Conservation (phyloP, 1,140 invertebrate species). For the Eufriesea mexicana region DNA sequence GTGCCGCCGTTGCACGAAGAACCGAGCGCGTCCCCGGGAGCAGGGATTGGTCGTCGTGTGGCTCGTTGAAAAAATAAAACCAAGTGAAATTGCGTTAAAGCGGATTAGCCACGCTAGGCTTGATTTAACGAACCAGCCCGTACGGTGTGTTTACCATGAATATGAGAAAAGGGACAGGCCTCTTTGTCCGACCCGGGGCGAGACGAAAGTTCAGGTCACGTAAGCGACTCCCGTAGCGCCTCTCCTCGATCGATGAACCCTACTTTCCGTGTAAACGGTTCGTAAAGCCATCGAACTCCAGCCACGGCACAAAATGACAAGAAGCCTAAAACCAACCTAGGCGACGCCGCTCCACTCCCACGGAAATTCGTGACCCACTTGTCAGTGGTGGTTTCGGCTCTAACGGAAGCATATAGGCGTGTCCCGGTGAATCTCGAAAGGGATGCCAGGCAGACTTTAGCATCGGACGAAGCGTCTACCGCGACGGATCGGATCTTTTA, state of each 20-base stretch:
- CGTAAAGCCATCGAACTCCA: conserved; percentile 35
- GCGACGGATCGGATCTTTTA: too few species aligned
- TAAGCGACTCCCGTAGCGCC: conserved; percentile 49
- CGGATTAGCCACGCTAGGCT: conserved; percentile 63
- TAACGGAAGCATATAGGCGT: neutral
- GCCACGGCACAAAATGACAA: conserved; percentile 18
- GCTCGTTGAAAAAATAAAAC: conserved; percentile 42
- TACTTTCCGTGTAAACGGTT: conserved; percentile 65
- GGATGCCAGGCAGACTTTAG: too few species aligned
- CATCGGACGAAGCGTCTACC: too few species aligned
- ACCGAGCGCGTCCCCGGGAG: conserved; percentile 3
- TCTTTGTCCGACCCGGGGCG: conserved; percentile 44
- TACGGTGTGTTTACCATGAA: conserved; percentile 62
- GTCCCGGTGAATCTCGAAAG: neutral
- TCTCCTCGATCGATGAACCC: conserved; percentile 60
- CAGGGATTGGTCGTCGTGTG: neutral
- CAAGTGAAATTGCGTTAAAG: conserved; percentile 67
- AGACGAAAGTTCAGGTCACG: conserved; percentile 67
- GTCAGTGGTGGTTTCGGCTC: neutral
- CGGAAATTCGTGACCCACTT: conserved; percentile 33
- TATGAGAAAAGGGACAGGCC: conserved; percentile 59
- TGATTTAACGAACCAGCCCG: conserved; percentile 62
- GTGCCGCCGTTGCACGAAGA: neutral
- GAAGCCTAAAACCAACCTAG: conserved; percentile 23
- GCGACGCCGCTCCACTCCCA: neutral